Percentiles rank a stretch among this genome's conserved stretches.
phyloP scores from a whole-genome alignment of 2,113 vertebrate species.

The Calyptommatus sinebrachiatus region DNA sequence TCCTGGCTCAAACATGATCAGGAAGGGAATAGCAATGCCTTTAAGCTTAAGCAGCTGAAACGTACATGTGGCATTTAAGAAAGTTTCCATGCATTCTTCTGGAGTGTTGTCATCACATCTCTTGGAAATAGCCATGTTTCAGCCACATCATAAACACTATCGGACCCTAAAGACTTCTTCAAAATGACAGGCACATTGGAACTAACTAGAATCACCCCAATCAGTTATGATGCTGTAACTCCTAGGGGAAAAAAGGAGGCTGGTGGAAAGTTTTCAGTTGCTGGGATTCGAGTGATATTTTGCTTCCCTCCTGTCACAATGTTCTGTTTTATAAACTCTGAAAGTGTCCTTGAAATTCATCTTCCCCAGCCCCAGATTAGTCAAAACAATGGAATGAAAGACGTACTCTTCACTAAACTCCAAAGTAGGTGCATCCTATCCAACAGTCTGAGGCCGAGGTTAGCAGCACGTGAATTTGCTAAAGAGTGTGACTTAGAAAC shows the following conservation, averaged over 20 bases:
- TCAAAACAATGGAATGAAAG: not conserved
- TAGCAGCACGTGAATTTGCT: not conserved
- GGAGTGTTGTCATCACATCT: not conserved
- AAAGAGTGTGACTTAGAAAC: not conserved
- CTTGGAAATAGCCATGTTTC: slow-evolving; percentile 27
- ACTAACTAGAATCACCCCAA: slow-evolving; percentile 16
- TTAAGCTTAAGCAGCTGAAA: not conserved
- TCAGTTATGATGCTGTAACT: slow-evolving; percentile 15
- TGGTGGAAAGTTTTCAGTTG: slow-evolving; percentile 50
- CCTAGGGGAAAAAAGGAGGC: slow-evolving; percentile 36
- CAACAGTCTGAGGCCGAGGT: not conserved
- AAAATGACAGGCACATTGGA: slow-evolving; percentile 37
- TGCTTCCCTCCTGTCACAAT: slow-evolving; percentile 44
- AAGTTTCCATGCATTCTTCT: slow-evolving; percentile 8
- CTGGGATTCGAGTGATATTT: slow-evolving; percentile 50
- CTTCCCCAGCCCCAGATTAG: not conserved
- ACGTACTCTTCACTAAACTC: not conserved
- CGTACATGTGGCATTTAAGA: not conserved
- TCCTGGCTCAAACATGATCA: not conserved
- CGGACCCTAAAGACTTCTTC: slow-evolving; percentile 18
- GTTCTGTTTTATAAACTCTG: slow-evolving; percentile 47
- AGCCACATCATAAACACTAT: not conserved
- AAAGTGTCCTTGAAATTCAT: slow-evolving; percentile 37
- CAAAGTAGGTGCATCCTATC: not conserved
- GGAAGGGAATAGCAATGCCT: not conserved